Evolutionary conservation across 1,140 invertebrate genomes (phyloP).

Genomic region (Mizuhopecten yessoensis): DNA sequence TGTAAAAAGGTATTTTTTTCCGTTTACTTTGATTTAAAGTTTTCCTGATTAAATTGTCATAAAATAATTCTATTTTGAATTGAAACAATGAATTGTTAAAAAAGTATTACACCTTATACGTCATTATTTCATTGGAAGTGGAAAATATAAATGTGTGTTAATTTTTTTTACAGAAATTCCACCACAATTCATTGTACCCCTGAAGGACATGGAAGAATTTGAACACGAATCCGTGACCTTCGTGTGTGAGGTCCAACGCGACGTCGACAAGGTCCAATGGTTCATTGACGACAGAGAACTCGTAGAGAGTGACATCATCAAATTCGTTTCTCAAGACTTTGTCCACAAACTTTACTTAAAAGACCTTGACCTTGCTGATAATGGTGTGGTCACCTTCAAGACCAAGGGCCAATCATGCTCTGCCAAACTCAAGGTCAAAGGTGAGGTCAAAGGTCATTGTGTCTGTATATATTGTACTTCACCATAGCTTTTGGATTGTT

Average conservation of each 20-base stretch:
- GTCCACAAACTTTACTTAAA: constrained; percentile 80
- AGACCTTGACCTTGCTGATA: constrained; percentile 91
- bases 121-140: too few species aligned
- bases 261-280: constrained; percentile 85
- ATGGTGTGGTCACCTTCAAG: constrained; percentile 91
- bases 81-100: background rate
- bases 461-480: too few species aligned
- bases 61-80: background rate
- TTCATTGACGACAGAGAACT: constrained; percentile 81
- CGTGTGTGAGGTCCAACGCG: constrained; percentile 97
- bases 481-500: too few species aligned
- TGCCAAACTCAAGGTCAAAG: constrained; percentile 93
- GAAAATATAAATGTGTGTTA: background rate
- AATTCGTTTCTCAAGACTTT: constrained; percentile 77
- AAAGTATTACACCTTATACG: background rate
- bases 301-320: constrained; percentile 71
- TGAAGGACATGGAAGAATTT: constrained; percentile 70
- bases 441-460: constrained; percentile 83
- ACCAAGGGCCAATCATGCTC: constrained; percentile 92
- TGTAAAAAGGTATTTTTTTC: too few species aligned
- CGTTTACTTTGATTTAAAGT: background rate
- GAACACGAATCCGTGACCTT: constrained; percentile 95
- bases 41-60: background rate
- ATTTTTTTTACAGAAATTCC: constrained; percentile 64
- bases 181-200: constrained; percentile 72